Percentiles rank a stretch among this genome's conserved stretches.
Conservation (phyloP, 1,140 invertebrate genomes). For the Euwallacea similis region DNA sequence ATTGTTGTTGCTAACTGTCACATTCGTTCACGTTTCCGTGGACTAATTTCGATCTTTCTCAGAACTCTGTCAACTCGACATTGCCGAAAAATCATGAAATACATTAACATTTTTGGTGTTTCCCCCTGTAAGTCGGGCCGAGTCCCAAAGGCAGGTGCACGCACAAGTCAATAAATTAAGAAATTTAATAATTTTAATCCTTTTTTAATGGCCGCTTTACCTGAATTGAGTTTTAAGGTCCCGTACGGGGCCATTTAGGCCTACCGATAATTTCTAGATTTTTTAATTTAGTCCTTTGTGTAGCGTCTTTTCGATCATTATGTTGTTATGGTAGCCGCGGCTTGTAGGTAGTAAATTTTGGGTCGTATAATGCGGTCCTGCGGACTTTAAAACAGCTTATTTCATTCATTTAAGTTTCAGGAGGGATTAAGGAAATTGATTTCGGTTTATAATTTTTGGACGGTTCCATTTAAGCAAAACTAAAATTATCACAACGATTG, state of each 20-base stretch:
- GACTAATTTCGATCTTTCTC: too few relatives aligned
- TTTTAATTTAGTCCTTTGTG: conserved; percentile 22
- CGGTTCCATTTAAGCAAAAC: too few relatives aligned
- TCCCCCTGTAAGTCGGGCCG: too few relatives aligned
- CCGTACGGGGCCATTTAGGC: conserved; percentile 21
- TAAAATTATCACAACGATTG: background rate
- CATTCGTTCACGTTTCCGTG: too few relatives aligned
- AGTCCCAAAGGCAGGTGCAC: conserved; percentile 25
- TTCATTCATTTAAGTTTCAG: background rate
- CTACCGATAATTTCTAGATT: conserved; percentile 26
- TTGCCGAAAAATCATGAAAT: too few relatives aligned
- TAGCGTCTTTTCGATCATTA: conserved; percentile 12
- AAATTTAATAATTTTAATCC: conserved; percentile 39
- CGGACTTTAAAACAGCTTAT: background rate
- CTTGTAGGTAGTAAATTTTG: conserved; percentile 9
- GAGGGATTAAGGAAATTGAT: conserved; percentile 2
- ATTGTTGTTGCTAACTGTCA: too few relatives aligned
- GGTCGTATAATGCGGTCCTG: conserved; percentile 7
- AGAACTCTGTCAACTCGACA: too few relatives aligned
- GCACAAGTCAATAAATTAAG: conserved; percentile 34
- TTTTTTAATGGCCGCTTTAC: conserved; percentile 35
- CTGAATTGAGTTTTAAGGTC: conserved; percentile 34
- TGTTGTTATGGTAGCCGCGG: conserved; percentile 18
- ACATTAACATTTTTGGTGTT: too few relatives aligned
- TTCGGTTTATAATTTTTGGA: background rate